These are phyloP conservation scores for Saxidomus purpurata DNA, from an alignment of 1,140 invertebrate genomes.

Conservation along the genomic window DNA sequence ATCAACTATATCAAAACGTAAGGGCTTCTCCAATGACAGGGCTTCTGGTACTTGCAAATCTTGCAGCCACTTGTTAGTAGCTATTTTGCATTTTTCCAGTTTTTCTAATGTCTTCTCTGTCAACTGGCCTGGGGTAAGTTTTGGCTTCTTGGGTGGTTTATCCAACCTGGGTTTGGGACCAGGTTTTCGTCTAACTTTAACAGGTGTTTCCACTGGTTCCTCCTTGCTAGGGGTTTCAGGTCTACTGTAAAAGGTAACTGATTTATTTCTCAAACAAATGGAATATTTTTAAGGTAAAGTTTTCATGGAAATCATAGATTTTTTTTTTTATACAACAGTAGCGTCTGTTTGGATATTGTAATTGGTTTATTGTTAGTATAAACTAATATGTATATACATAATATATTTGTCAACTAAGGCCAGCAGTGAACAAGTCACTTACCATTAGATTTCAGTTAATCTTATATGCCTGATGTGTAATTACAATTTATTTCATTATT, in stretches of 20 bases:
- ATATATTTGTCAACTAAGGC: too few species aligned
- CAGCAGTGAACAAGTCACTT: too few species aligned
- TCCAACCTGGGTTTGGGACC: background rate
- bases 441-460: too few species aligned
- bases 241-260: background rate
- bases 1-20: conserved; percentile 76
- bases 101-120: conserved; percentile 35
- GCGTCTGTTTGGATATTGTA: too few species aligned
- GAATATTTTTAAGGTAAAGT: too few species aligned
- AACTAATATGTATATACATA: too few species aligned
- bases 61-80: conserved; percentile 65
- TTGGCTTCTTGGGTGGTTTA: background rate
- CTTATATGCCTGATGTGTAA: too few species aligned
- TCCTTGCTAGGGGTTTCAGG: background rate
- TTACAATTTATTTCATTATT: too few species aligned
- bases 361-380: too few species aligned
- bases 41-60: conserved; percentile 52
- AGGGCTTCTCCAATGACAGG: conserved; percentile 61
- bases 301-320: background rate
- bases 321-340: too few species aligned
- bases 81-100: conserved; percentile 52
- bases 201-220: background rate
- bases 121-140: background rate
- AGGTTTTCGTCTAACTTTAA: background rate
- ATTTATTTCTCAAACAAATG: too few species aligned